These are phyloP conservation scores for Epistrophella euchroma DNA, from an alignment of 2,888 invertebrate genomes.

Conservation along the genomic window DNA sequence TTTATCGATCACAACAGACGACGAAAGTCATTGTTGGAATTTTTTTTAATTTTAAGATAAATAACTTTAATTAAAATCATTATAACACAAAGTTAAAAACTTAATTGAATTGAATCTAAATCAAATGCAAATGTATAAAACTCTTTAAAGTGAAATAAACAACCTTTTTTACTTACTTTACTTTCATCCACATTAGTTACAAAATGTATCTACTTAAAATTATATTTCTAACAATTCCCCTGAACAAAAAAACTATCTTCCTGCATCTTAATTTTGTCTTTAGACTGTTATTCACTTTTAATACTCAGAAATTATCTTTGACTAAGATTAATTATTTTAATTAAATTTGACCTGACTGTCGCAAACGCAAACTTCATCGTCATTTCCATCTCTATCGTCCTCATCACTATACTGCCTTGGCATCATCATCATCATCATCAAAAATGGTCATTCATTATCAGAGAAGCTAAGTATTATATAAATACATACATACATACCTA, in stretches of 20 bases:
- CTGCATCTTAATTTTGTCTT: not conserved
- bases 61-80: too few species aligned
- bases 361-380: constrained; percentile 47
- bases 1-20: too few species aligned
- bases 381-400: constrained; percentile 23
- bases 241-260: not conserved
- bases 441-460: constrained; percentile 28
- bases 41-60: too few species aligned
- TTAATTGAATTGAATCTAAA: too few species aligned
- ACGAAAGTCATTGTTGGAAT: too few species aligned
- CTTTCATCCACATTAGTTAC: too few species aligned
- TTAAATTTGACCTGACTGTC: constrained; percentile 69
- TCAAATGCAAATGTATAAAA: too few species aligned
- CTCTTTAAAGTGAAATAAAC: too few species aligned
- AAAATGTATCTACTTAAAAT: too few species aligned
- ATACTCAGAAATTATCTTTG: constrained; percentile 36
- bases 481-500: not conserved
- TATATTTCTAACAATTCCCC: not conserved
- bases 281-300: constrained; percentile 25
- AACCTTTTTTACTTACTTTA: too few species aligned
- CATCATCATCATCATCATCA: constrained; percentile 19
- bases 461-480: constrained; percentile 21
- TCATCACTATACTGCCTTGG: constrained; percentile 29
- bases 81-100: too few species aligned
- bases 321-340: constrained; percentile 75